These are phyloP conservation scores for Actenoides hombroni DNA, from an alignment of 2,113 vertebrate genomes.

Conservation along the genomic window DNA sequence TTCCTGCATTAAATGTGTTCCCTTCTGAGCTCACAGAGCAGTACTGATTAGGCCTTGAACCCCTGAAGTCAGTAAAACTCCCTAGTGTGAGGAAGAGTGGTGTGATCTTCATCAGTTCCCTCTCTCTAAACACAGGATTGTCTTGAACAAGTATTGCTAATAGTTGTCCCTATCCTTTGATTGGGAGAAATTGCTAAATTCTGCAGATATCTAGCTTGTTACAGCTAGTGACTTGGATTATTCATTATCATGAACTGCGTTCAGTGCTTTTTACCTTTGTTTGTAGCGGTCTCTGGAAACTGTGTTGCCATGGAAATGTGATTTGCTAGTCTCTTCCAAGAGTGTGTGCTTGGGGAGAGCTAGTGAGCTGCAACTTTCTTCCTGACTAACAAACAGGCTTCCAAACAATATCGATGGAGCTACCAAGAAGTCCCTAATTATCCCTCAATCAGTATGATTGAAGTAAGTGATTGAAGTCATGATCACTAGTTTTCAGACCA, in stretches of 20 bases:
- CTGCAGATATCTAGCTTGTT: background rate
- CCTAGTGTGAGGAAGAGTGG: background rate
- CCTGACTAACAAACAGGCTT: background rate
- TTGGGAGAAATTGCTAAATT: background rate
- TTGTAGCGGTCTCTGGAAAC: background rate
- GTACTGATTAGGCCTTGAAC: background rate
- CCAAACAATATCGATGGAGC: background rate
- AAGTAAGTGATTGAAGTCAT: background rate
- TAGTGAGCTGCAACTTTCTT: background rate
- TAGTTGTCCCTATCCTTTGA: background rate
- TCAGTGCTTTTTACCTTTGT: background rate
- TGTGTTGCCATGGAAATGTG: slow-evolving; percentile 43
- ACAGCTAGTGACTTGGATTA: background rate
- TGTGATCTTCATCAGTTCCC: background rate
- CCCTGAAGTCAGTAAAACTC: background rate
- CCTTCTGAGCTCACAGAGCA: background rate
- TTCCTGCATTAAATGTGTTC: background rate
- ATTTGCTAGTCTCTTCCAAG: background rate
- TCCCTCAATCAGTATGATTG: background rate
- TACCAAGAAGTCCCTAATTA: background rate
- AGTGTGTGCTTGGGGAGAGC: background rate
- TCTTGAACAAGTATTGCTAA: background rate
- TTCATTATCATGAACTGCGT: background rate
- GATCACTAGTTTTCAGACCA: background rate
- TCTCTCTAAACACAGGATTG: background rate